Percentiles rank a stretch among this genome's conserved stretches.
These are phyloP conservation scores for Catharus minimus DNA, from an alignment of 2,113 vertebrate genomes.

Conservation along the genomic window DNA sequence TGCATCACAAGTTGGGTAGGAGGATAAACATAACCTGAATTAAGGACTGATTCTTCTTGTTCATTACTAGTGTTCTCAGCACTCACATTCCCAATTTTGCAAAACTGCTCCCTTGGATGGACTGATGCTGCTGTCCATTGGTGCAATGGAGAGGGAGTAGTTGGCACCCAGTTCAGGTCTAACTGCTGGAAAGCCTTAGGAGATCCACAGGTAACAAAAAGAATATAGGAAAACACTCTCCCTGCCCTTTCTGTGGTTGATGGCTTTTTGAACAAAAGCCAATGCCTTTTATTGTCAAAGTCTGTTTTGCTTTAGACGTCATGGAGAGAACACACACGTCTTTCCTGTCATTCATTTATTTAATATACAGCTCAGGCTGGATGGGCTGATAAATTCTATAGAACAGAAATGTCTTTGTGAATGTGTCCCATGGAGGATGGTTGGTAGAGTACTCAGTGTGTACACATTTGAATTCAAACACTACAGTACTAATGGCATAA, in stretches of 20 bases:
- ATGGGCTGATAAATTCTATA: background rate
- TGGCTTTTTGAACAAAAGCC: background rate
- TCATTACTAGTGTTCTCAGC: background rate
- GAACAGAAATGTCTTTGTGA: background rate
- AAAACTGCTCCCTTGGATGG: background rate
- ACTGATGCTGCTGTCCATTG: background rate
- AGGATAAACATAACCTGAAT: background rate
- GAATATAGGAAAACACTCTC: background rate
- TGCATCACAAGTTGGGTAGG: background rate
- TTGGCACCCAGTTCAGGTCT: background rate
- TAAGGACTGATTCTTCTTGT: background rate
- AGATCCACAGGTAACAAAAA: background rate
- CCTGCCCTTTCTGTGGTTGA: background rate
- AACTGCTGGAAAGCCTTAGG: background rate
- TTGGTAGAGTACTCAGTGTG: background rate
- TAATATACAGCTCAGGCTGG: background rate
- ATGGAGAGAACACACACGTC: background rate
- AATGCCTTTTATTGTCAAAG: background rate
- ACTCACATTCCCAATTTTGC: background rate
- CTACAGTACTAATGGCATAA: background rate
- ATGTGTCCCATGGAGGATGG: fast-evolving
- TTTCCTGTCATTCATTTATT: background rate
- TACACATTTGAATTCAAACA: background rate
- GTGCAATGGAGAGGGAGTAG: background rate
- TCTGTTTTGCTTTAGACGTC: background rate